Evolutionary conservation across 2,888 invertebrate species (phyloP), one percentile per base, ranked within the genome.

Genomic region (Scelioninae gen. 1): DNA sequence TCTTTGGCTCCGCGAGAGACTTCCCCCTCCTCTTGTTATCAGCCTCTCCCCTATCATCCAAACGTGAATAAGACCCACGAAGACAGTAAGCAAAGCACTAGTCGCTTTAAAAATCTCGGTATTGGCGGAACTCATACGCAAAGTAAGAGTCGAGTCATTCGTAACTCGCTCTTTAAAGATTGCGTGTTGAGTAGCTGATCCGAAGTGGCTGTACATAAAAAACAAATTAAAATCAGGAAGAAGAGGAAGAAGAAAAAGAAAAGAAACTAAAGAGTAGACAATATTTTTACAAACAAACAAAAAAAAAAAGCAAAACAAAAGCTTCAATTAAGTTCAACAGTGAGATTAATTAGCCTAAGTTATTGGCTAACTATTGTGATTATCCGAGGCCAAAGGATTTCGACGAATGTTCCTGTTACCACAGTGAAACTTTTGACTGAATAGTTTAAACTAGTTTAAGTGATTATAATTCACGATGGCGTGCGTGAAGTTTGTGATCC

Each of bases 11-110:
- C 32, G 72, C 72, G 29, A 66, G 76, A 62, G 76, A 66, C 84
- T 72, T 76, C 82, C 55, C 80, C 69, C 77, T 34, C 74, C 78
- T 80, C 8, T 8, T 86, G 85, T 87, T 88, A 86, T 83, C 85
- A 82, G 81, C 84, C 86, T 87, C 87, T 87, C 88, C 85, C 83
- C 82, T 86, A 85, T 85, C 86, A 83, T 83, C 79, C 84, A 88
- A 88, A 86, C 86, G 86, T 85, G 88, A 88, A 88, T 88, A 88
- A 88, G 87, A 88, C 88, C 87, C 87, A 87, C 88, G 86, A 89
- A 87, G 87, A 85, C 83, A 88, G 86, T 85, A 86, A 63, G 84
- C 82, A 86, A 86, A 87, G 86, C 86, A 88, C 85, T 88, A 90
- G 90, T 90, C 86, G 85, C 87, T 88, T 88, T 87, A 88, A 85